Base-by-base conservation (phyloP, 2,797 vertebrate genomes). In the Acanthurus tractus region DNA sequence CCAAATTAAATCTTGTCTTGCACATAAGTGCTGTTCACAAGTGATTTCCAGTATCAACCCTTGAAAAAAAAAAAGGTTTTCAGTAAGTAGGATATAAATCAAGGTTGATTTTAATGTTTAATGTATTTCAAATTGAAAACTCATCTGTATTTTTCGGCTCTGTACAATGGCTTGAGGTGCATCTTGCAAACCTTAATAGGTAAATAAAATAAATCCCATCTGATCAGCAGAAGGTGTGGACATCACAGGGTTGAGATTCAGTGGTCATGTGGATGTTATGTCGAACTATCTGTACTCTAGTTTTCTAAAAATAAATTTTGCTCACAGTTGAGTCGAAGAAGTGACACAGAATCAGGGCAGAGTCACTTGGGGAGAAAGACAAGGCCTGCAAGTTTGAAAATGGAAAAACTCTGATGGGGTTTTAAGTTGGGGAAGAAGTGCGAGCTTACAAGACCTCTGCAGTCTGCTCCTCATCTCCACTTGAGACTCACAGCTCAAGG, bases 1-100 rank as follows among this genome's bases (percentile, higher is more conserved):
- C 52, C 50, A 66, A 75, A 86, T 75, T 58, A 61, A 72, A 81
- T 81, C 54, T 46, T n/a, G 38, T 58, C 56, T 62, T 12, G 0
- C 8, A 11, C 34, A 22, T 40, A 63, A 62, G 42, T 67, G 42
- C 67, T 66, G 54, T 50, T 83, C 70, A 63, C 40, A 54, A 74
- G 69, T 64, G 54, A 76, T 79, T 83, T 74, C 34, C 15, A 50
- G 25, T 40, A 8, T 29, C 29, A 56, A 76, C 23, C n/a, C 63
- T 61, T 53, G 49, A 64, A 76, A 74, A 70, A 23, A 66, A 63
- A 12, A 6, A 25, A 29, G 48, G 53, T 57, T 64, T 79, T 61
- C 18, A 59, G 22, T 36, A 44, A 63, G 22, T 12, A 3, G 49
- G n/a, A 25, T 65, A 58, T 40, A 8, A 3, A 68, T 75, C 25